Conservation (phyloP, 2,888 invertebrate species). For the Lottia gigantea region DNA sequence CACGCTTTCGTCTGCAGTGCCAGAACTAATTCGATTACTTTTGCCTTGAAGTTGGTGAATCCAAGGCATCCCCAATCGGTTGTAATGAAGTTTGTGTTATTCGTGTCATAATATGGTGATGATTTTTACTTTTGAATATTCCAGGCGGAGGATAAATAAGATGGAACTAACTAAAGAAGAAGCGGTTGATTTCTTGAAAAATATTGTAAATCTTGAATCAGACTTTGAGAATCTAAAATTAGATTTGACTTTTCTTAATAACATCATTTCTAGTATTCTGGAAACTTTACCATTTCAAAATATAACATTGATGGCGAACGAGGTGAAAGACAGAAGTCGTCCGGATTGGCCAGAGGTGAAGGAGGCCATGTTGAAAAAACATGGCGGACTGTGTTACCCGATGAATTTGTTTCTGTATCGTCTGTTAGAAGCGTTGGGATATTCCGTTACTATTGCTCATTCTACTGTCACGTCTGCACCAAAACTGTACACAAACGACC, state of each 20-base stretch:
- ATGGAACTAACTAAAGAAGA: conserved; percentile 33
- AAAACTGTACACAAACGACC: background rate
- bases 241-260: conserved; percentile 28
- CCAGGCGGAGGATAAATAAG: no score
- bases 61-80: no score
- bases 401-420: background rate
- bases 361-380: background rate
- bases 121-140: no score
- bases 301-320: background rate
- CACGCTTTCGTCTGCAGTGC: no score
- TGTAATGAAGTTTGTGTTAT: no score
- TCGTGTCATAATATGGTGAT: no score
- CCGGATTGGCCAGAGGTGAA: background rate
- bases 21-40: no score
- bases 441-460: background rate
- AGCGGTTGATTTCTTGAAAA: conserved; percentile 25
- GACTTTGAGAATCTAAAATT: conserved; percentile 15
- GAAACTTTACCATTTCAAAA: conserved; percentile 17
- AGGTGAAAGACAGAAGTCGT: background rate
- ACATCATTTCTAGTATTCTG: conserved; percentile 23
- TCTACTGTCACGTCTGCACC: background rate
- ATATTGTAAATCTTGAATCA: conserved; percentile 20
- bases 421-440: background rate
- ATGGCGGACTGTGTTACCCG: background rate
- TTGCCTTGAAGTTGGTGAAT: no score